phyloP scores from a whole-genome alignment of 2,888 invertebrate genomes.

The Ophioninae sp. region DNA sequence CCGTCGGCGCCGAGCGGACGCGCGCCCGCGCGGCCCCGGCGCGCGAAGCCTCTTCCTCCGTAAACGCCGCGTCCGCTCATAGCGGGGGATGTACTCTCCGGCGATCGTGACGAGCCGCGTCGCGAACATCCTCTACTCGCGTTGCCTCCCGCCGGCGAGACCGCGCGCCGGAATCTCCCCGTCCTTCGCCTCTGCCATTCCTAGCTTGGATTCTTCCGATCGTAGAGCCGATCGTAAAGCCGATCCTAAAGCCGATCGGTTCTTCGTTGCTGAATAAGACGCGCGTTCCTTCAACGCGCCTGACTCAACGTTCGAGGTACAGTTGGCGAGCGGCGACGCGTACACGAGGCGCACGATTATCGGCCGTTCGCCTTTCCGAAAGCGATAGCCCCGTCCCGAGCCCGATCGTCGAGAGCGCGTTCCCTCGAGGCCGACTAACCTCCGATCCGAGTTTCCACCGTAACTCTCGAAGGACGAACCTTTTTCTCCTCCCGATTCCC shows the following conservation, averaged over 20 bases:
- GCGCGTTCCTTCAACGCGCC: too few species aligned
- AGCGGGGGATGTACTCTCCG: conserved; percentile 59
- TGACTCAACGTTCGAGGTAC: too few species aligned
- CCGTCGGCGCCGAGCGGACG: conserved; percentile 53
- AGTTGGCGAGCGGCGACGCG: background rate
- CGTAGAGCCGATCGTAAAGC: too few species aligned
- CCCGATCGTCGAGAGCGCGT: background rate
- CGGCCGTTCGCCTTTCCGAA: background rate
- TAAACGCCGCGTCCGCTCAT: conserved; percentile 73
- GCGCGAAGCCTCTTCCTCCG: conserved; percentile 74
- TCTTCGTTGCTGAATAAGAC: too few species aligned
- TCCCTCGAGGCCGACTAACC: too few species aligned
- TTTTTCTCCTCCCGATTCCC: background rate
- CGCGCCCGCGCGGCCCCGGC: conserved; percentile 66
- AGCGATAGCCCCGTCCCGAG: background rate
- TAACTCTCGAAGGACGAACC: background rate
- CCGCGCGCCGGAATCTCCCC: background rate
- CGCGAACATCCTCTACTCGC: background rate
- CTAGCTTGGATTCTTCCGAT: background rate
- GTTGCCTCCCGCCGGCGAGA: background rate
- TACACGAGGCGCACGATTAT: background rate
- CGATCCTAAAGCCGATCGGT: background rate
- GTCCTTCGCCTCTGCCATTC: conserved; percentile 5
- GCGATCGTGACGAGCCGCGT: conserved; percentile 34
- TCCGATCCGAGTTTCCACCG: conserved; percentile 15